Percentiles rank a stretch among this genome's conserved stretches.
Evolutionary conservation across 2,113 vertebrate genomes (phyloP).

Genomic region (Natator depressus): DNA sequence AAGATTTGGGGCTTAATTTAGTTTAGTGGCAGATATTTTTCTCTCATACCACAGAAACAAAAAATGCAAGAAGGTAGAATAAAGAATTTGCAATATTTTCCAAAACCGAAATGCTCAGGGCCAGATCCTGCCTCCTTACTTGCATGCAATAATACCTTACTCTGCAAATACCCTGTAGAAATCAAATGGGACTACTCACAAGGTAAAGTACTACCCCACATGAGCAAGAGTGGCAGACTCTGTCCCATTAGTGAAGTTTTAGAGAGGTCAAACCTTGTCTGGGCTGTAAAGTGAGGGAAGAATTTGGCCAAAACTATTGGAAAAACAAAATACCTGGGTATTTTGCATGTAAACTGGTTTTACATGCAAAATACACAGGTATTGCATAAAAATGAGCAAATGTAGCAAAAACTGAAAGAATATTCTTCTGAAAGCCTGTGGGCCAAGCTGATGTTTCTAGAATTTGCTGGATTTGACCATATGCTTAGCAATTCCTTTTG

Average conservation of each 20-base stretch:
- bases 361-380: not conserved
- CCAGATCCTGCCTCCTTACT: not conserved
- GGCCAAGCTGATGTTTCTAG: conserved; percentile 12
- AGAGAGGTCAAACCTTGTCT: not conserved
- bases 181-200: not conserved
- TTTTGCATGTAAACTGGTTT: not conserved
- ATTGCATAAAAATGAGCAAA: not conserved
- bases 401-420: conserved; percentile 15
- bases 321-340: not conserved
- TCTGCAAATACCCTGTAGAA: not conserved
- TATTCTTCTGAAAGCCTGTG: conserved; percentile 35
- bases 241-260: not conserved
- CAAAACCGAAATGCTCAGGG: not conserved
- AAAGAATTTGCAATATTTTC: not conserved
- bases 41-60: not conserved
- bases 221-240: not conserved
- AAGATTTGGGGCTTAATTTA: not conserved
- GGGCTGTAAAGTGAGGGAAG: not conserved
- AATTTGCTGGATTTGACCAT: conserved; percentile 48
- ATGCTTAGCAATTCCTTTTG: conserved; percentile 29
- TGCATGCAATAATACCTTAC: not conserved
- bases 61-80: not conserved
- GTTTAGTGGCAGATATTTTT: not conserved
- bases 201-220: not conserved
- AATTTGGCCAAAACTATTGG: not conserved